Evolutionary conservation across 2,888 invertebrate genomes (phyloP).

Genomic region (Drosophila anomelani): DNA sequence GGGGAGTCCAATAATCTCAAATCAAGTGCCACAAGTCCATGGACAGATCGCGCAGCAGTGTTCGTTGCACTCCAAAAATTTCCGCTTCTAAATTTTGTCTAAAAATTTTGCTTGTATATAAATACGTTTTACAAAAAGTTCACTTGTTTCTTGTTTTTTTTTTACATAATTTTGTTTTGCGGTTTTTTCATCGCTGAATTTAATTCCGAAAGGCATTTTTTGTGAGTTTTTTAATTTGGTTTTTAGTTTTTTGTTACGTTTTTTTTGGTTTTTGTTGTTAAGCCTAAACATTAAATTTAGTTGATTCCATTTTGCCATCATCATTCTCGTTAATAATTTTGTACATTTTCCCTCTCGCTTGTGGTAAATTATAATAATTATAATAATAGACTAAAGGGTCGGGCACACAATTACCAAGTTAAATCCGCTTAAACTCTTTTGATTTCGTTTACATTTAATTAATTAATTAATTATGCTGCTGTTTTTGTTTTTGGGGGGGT

Average conservation of each 20-base stretch:
- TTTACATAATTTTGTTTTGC: conserved; percentile 53
- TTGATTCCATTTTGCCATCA: conserved; percentile 57
- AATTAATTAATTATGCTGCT: conserved; percentile 35
- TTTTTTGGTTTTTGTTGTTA: conserved; percentile 54
- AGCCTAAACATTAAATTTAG: conserved; percentile 82
- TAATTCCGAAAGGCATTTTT: conserved; percentile 84
- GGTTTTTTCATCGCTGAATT: conserved; percentile 77
- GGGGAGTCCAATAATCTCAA: conserved; percentile 26
- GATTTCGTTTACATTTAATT: conserved; percentile 44
- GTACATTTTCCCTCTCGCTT: conserved; percentile 17
- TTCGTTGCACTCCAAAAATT: conserved; percentile 28
- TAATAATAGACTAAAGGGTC: conserved; percentile 57
- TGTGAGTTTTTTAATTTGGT: conserved; percentile 63
- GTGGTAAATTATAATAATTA: conserved; percentile 29
- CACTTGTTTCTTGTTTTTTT: conserved; percentile 33
- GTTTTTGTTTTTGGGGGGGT: not conserved
- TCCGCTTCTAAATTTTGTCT: conserved; percentile 40
- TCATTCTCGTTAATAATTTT: conserved; percentile 37
- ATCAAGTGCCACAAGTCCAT: conserved; percentile 15
- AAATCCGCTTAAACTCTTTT: conserved; percentile 45
- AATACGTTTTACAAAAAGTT: conserved; percentile 40
- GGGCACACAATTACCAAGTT: conserved; percentile 76
- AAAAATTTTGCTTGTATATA: conserved; percentile 35
- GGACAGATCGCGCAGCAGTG: conserved; percentile 23
- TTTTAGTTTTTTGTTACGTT: conserved; percentile 37